These are phyloP conservation scores for Muschampia plurimacula DNA, from an alignment of 2,888 invertebrate species.

Conservation along the genomic window DNA sequence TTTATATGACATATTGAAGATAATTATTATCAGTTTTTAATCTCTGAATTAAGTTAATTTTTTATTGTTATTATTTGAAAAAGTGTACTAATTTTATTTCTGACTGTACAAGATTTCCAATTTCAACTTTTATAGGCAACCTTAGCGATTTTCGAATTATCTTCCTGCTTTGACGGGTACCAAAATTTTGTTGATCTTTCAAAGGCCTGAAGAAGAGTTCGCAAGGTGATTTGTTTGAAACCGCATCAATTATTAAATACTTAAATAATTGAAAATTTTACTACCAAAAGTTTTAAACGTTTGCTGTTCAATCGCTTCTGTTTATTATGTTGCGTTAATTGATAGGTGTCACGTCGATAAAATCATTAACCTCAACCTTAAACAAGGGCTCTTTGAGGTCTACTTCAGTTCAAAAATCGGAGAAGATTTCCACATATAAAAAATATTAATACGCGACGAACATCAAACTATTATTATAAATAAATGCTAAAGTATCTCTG, in stretches of 20 bases:
- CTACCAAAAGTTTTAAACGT: conserved; percentile 12
- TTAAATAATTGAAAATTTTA: conserved; percentile 12
- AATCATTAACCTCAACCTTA: background rate
- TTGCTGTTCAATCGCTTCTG: background rate
- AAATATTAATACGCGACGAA: too few relatives aligned
- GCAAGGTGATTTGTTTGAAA: conserved; percentile 29
- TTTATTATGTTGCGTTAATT: background rate
- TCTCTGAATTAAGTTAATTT: too few relatives aligned
- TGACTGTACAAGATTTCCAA: conserved; percentile 61
- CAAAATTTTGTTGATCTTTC: conserved; percentile 71
- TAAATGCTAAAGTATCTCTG: too few relatives aligned
- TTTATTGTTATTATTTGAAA: too few relatives aligned
- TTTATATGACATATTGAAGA: too few relatives aligned
- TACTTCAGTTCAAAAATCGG: too few relatives aligned
- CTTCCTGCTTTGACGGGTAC: conserved; percentile 70
- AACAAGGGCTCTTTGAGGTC: background rate
- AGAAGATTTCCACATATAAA: too few relatives aligned
- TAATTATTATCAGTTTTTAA: too few relatives aligned
- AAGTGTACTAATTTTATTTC: conserved; percentile 28
- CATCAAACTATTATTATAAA: too few relatives aligned
- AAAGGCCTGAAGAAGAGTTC: conserved; percentile 49
- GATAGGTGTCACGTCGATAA: conserved; percentile 4
- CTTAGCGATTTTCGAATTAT: conserved; percentile 75
- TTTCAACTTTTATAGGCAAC: conserved; percentile 76
- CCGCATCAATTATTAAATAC: conserved; percentile 25